phyloP scores from a whole-genome alignment of 2,797 vertebrate species.

The Pangasius krempfi region DNA sequence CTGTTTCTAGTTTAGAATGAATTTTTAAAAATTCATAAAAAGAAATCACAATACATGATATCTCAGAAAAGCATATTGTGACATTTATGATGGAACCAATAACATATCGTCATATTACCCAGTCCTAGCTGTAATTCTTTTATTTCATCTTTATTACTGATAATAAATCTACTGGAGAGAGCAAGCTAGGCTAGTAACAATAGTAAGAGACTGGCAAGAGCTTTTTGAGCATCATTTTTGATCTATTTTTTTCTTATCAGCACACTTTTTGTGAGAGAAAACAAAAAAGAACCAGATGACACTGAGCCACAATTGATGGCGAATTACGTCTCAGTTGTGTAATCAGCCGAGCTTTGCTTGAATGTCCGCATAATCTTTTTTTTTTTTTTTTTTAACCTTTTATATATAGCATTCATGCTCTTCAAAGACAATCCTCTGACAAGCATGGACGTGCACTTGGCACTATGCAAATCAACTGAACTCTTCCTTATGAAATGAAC shows the following conservation, averaged over 20 bases:
- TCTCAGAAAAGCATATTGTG: not conserved
- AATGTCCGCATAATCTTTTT: not conserved
- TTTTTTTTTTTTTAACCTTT: not conserved
- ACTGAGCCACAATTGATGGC: not conserved
- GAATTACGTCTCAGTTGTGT: not conserved
- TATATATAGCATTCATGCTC: not conserved
- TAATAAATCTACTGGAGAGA: not conserved
- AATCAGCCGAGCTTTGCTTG: not conserved
- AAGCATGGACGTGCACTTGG: conserved; percentile 18
- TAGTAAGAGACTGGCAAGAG: not conserved
- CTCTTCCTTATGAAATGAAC: conserved; percentile 49
- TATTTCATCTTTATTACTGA: not conserved
- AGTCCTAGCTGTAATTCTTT: not conserved
- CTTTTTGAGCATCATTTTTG: not conserved
- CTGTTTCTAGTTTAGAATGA: not conserved
- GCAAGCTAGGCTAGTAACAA: not conserved
- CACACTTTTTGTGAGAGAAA: not conserved
- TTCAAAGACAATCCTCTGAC: not conserved
- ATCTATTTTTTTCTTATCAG: not conserved
- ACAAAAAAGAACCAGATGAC: not conserved
- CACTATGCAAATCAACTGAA: conserved; percentile 46
- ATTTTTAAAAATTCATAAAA: not conserved
- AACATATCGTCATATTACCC: not conserved
- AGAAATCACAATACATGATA: not conserved
- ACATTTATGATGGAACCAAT: too few relatives aligned